Evolutionary conservation across 2,797 vertebrate species (phyloP), one percentile per base, ranked within the genome.

Genomic region (Sarcoramphus papa): DNA sequence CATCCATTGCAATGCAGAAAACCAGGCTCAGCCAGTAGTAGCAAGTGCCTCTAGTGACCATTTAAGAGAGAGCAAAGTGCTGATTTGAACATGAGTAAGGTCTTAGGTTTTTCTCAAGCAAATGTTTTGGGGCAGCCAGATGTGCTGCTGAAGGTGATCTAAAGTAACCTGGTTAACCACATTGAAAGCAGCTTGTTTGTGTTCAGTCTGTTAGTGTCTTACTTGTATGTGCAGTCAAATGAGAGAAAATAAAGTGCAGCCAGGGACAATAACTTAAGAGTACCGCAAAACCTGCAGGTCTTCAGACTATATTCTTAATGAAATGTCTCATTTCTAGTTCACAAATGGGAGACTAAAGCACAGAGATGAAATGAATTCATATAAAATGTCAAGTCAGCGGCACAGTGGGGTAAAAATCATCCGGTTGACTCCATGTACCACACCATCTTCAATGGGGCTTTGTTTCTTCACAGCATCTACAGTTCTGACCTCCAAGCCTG

Each of bases 121-220:
- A 56, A 35, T 0, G 0, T 41, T 87, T 22, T 53, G 23, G n/a
- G 22, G 9, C 15, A 21, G 30, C 35, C 30, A 43, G 50, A 23
- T 31, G 57, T 37, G 3, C 14, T 93, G 41, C 45, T 45, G 41
- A n/a, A 50, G 47, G 20, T 76, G 28, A 40, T 60, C 15, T 48
- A 12, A 70, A 60, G 14, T n/a, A 33, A 54, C 28, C 10, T 68
- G 24, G 14, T 30, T 76, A 53, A 43, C 16, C 10, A 28, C 7
- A 4, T 2, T 59, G 23, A 48, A 70, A 80, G 33, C 24, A 28
- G 28, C 7, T 21, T 28, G 21, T 31, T 80, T 0, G 0, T 48
- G 14, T 62, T 67, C 8, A 51, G 57, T 40, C 23, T 56, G 19
- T 53, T 54, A 14, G 31, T 20, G 41, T 54, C 41, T 41, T 31